These are phyloP conservation scores for Drosophila athabasca DNA, from an alignment of 1,140 invertebrate species.

Conservation along the genomic window DNA sequence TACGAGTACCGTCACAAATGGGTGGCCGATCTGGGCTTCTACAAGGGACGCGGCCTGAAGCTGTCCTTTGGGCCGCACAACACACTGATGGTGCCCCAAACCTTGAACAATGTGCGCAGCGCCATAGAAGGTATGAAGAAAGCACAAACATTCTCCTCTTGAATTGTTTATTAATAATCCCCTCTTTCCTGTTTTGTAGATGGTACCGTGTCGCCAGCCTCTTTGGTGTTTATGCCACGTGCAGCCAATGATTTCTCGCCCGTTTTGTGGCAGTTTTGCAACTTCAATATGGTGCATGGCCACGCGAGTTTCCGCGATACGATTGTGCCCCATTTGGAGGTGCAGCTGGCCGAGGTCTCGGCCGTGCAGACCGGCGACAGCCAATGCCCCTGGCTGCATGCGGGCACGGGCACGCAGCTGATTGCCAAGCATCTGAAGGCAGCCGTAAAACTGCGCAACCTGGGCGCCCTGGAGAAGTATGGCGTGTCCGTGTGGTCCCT, in stretches of 20 bases:
- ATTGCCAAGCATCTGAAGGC: conserved; percentile 85
- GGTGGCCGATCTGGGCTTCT: conserved; percentile 87
- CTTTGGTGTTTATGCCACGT: conserved; percentile 51
- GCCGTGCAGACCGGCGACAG: conserved; percentile 83
- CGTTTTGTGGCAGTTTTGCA: conserved; percentile 60
- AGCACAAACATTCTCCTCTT: background rate
- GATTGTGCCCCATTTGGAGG: conserved; percentile 84
- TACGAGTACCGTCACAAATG: conserved; percentile 85
- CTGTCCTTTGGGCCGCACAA: conserved; percentile 90
- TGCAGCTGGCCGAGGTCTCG: conserved; percentile 84
- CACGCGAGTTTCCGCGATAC: conserved; percentile 65
- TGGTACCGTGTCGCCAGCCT: conserved; percentile 20
- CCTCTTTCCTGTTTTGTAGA: conserved; percentile 13
- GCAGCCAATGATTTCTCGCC: conserved; percentile 54
- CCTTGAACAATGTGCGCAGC: conserved; percentile 60
- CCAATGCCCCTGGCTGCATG: conserved; percentile 84
- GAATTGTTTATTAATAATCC: background rate
- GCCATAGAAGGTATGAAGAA: conserved; percentile 40
- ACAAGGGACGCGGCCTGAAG: conserved; percentile 89
- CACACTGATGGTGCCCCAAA: conserved; percentile 84
- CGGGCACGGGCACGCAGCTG: conserved; percentile 72
- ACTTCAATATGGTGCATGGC: conserved; percentile 62
- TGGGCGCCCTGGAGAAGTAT: conserved; percentile 79
- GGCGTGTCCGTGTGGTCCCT: conserved; percentile 90
- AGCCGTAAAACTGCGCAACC: conserved; percentile 81